These are phyloP conservation scores for Agrochola lota DNA, from an alignment of 2,888 invertebrate species.

Conservation along the genomic window DNA sequence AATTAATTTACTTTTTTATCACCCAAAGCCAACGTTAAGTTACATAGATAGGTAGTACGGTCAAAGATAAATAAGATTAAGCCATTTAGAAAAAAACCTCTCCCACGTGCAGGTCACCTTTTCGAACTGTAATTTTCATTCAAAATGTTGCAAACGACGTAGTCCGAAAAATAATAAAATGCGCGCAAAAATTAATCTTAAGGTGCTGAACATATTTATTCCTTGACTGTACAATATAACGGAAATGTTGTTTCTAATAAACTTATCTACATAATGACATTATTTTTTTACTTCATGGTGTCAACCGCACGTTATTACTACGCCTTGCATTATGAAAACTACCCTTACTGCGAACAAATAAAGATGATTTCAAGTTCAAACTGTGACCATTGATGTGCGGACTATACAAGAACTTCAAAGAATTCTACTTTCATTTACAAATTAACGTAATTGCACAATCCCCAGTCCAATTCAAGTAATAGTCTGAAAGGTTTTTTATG, in stretches of 20 bases:
- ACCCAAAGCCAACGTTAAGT: not conserved
- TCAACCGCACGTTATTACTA: not conserved
- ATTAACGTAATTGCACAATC: slow-evolving; percentile 35
- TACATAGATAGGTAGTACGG: not conserved
- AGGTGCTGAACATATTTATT: not conserved
- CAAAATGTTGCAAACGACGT: not conserved
- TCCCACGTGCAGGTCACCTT: not conserved
- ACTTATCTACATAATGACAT: not conserved
- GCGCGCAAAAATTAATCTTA: not conserved
- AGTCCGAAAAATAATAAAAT: not conserved
- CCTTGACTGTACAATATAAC: not conserved
- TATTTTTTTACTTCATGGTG: not conserved
- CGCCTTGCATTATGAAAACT: not conserved
- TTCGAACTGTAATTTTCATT: not conserved
- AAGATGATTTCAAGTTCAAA: not conserved
- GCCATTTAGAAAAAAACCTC: not conserved
- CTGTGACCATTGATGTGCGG: too few species aligned
- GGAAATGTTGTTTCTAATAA: not conserved
- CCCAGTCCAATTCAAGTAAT: slow-evolving; percentile 26
- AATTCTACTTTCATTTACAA: slow-evolving; percentile 14
- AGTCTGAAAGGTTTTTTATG: slow-evolving; percentile 54
- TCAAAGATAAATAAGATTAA: too few species aligned
- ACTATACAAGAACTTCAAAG: not conserved
- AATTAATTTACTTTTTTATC: not conserved
- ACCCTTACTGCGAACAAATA: not conserved